Conservation (phyloP, 2,797 vertebrate species). For the Etheostoma perlongum region DNA sequence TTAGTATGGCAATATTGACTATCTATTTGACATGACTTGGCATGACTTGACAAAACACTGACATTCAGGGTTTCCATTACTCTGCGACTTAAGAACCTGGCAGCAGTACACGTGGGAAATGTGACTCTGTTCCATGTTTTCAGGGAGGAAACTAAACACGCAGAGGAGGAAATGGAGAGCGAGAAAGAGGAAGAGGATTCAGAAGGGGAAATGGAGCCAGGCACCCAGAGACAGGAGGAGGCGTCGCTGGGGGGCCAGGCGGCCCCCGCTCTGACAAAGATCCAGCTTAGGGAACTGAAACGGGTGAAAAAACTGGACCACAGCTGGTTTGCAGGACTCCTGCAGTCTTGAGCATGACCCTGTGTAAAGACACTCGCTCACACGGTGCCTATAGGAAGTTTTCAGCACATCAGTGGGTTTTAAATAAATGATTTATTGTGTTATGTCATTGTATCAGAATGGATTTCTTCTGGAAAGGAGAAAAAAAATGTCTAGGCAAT, state of each 20-base stretch:
- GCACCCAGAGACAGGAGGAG: conserved; percentile 36
- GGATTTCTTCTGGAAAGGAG: not conserved
- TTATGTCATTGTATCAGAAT: not conserved
- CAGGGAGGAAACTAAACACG: conserved; percentile 67
- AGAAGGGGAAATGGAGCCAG: conserved; percentile 83
- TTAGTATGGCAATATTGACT: not conserved
- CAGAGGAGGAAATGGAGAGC: conserved; percentile 88
- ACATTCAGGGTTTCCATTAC: conserved; percentile 5
- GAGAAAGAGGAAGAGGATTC: conserved; percentile 88
- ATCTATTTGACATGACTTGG: no score
- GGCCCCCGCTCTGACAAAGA: conserved; percentile 81
- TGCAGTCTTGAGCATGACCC: conserved; percentile 58
- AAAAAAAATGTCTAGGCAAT: conserved; percentile 2
- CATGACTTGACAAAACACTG: conserved; percentile 2
- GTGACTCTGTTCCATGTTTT: not conserved
- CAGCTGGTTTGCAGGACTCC: conserved; percentile 86
- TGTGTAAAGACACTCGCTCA: conserved; percentile 8
- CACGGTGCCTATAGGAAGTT: not conserved
- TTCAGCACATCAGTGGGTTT: conserved; percentile 1
- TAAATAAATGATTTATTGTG: not conserved
- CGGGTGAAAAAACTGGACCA: conserved; percentile 89
- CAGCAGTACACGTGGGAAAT: not conserved
- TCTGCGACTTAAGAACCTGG: not conserved
- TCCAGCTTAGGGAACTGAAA: conserved; percentile 87
- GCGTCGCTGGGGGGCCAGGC: conserved; percentile 21